Evolutionary conservation across 1,140 invertebrate genomes (phyloP).

Genomic region (Manduca sexta): DNA sequence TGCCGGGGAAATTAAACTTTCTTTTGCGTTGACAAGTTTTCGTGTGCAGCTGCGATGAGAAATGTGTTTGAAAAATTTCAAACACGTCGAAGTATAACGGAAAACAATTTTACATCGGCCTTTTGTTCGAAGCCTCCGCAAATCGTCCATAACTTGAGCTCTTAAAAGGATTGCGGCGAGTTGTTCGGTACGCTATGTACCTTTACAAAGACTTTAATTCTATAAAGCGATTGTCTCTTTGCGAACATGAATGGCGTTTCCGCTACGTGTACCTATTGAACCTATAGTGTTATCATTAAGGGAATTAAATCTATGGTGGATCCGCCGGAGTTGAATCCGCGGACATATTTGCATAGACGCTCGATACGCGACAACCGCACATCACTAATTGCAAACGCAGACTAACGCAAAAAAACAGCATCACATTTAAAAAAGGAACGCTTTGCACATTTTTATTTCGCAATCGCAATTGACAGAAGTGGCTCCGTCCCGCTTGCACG

Average conservation of each 20-base stretch:
- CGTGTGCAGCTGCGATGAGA: background rate
- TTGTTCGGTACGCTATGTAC: conserved; percentile 27
- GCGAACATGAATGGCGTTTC: background rate
- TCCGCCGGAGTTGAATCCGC: conserved; percentile 15
- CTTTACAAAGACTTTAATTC: conserved; percentile 17
- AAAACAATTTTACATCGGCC: conserved; percentile 42
- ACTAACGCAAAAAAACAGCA: conserved; percentile 70
- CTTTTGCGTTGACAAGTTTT: too few species aligned
- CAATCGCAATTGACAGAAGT: conserved; percentile 52
- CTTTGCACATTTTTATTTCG: conserved; percentile 72
- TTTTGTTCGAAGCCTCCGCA: conserved; percentile 39
- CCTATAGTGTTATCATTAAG: conserved; percentile 13
- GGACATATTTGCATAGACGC: conserved; percentile 52
- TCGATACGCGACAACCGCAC: conserved; percentile 53
- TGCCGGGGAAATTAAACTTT: background rate
- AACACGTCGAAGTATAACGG: conserved; percentile 26
- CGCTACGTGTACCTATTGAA: conserved; percentile 3
- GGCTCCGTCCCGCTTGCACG: conserved; percentile 54
- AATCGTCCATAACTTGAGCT: conserved; percentile 40
- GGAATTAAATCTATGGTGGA: conserved; percentile 35
- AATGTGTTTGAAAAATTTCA: conserved; percentile 8
- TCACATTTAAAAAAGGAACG: conserved; percentile 68
- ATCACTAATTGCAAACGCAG: conserved; percentile 71
- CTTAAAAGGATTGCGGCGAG: conserved; percentile 49
- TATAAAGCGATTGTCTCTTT: conserved; percentile 18